Base-by-base conservation (phyloP, 2,797 vertebrate genomes). In the Halcyon smyrnensis region DNA sequence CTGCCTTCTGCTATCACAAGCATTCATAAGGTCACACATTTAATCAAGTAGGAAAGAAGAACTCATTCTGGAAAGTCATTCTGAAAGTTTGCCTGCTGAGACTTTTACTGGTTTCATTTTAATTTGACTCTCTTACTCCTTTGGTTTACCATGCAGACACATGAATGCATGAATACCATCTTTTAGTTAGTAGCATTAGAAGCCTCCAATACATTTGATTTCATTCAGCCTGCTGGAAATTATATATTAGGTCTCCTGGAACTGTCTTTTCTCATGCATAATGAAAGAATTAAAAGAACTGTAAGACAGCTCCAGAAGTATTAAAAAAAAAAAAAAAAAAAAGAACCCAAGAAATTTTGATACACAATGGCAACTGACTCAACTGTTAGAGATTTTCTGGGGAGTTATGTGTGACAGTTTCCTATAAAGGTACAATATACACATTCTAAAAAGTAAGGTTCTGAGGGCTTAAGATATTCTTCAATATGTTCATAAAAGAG, bases 281-380 rank as follows among this genome's bases (percentile, higher is more conserved):
- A 74, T 59, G 20, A 43, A 13, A 78, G 36, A 16, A 73, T 51
- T 53, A 23, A 77, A 74, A 64, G 23, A 32, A 34, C 2, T n/a
- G 5, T 81, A 59, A 51, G 12, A 20, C 7, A 50, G 11, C 9
- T 30, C 14, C 53, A 20, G 24, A 63, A 83, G 27, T 45, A 53
- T 15, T 27, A 30, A 17, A 53, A 51, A 48, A 27, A 30, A 53
- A 50, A 37, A 51, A 17, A 28, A 25, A 27, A 15, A 11, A 53
- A 50, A 34, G 34, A 36, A 37, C 5, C 11, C 37, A 39, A 39
- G 12, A 39, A 39, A 39, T 11, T 0, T 39, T 34, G 9, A 30
- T n/a, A 71, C 4, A 5, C 0, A 0, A n/a, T 43, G 12, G 4
- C 16, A 92, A 57, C 5, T 18, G 21, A 34, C 15, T 57, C 46